Evolutionary conservation across 1,140 invertebrate species (phyloP).

Genomic region (Physella acuta): DNA sequence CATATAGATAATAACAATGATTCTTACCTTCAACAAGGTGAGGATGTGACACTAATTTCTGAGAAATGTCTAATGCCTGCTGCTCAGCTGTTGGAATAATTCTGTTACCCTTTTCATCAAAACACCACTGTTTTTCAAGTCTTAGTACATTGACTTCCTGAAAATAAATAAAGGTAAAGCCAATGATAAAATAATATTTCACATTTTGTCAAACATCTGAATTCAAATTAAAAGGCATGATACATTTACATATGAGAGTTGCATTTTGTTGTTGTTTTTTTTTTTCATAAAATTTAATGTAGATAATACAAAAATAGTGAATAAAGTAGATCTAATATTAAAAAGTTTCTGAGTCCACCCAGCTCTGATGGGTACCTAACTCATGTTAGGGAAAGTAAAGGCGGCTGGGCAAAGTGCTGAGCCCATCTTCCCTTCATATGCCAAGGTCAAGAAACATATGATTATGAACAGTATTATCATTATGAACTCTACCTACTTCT

Average conservation of each 20-base stretch:
- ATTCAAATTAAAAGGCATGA: neutral
- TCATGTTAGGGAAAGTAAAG: too few species aligned
- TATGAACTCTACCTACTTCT: too few species aligned
- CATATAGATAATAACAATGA: neutral
- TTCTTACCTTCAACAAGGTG: conserved; percentile 5
- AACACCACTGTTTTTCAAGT: conserved; percentile 14
- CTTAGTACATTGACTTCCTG: conserved; percentile 1
- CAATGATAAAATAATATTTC: too few species aligned
- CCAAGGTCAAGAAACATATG: too few species aligned
- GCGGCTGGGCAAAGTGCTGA: too few species aligned
- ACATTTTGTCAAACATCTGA: neutral
- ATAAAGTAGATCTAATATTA: too few species aligned
- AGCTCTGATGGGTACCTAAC: too few species aligned
- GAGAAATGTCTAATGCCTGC: neutral
- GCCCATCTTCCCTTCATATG: too few species aligned
- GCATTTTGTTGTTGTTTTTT: neutral
- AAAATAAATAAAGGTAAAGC: conserved; percentile 9
- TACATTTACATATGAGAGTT: neutral
- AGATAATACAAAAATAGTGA: too few species aligned
- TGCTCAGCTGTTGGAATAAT: neutral
- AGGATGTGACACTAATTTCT: conserved; percentile 1
- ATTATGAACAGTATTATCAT: too few species aligned
- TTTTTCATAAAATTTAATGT: too few species aligned
- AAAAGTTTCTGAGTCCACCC: too few species aligned
- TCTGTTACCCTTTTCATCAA: neutral